A percentile compares a stretch with the other conserved stretches of the same genome.
These are phyloP conservation scores for Apantesis nais DNA, from an alignment of 2,888 invertebrate genomes.

Conservation along the genomic window DNA sequence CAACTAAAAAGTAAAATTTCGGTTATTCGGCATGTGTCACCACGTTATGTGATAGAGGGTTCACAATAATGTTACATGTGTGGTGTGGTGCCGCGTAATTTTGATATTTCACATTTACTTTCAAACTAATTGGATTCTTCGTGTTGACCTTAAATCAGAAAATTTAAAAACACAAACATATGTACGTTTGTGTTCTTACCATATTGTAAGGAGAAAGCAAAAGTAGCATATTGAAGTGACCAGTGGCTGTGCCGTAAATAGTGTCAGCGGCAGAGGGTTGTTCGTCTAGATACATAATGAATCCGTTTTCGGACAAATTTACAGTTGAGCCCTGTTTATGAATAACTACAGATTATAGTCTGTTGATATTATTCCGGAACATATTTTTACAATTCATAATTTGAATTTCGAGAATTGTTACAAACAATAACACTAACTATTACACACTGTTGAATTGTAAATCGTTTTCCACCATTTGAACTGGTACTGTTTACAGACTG, in stretches of 20 bases:
- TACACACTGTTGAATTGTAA: neutral
- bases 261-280: slow-evolving; percentile 24
- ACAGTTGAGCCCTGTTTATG: slow-evolving; percentile 23
- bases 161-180: neutral
- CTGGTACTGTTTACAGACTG: too few relatives aligned
- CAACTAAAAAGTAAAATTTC: too few relatives aligned
- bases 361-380: neutral
- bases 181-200: neutral
- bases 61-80: too few relatives aligned
- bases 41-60: too few relatives aligned
- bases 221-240: slow-evolving; percentile 2
- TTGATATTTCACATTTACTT: neutral
- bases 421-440: neutral
- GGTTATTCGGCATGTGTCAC: too few relatives aligned
- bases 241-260: slow-evolving; percentile 17
- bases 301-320: slow-evolving; percentile 24
- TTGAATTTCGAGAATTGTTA: too few relatives aligned
- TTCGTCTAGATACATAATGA: slow-evolving; percentile 23
- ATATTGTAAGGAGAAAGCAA: neutral
- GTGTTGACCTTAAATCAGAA: neutral
- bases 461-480: neutral
- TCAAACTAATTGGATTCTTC: neutral
- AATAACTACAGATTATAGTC: slow-evolving; percentile 16
- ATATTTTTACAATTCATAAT: neutral
- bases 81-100: too few relatives aligned